Conservation (phyloP, 2,888 invertebrate species). For the Drosophila mayaguana region DNA sequence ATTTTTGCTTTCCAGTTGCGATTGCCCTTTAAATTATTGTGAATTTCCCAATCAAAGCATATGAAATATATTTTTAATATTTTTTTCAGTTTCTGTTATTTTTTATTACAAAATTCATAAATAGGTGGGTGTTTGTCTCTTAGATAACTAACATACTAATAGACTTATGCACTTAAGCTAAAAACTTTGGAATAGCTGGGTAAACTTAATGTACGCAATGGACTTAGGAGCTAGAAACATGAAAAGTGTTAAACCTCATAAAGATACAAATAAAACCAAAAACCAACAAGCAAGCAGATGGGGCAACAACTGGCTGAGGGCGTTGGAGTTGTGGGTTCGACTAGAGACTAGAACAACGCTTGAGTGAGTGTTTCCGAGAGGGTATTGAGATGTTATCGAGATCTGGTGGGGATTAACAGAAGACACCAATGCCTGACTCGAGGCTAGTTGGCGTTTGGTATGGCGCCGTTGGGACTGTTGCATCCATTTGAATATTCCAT, state of each 20-base stretch:
- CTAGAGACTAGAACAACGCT: constrained; percentile 83
- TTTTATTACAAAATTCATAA: constrained; percentile 74
- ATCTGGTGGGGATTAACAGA: constrained; percentile 61
- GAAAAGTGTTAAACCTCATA: constrained; percentile 23
- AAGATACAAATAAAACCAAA: constrained; percentile 47
- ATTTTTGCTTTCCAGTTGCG: no score
- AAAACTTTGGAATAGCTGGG: constrained; percentile 77
- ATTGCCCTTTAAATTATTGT: background rate
- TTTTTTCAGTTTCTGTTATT: constrained; percentile 16
- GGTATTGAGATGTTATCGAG: constrained; percentile 6
- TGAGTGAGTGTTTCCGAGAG: constrained; percentile 59
- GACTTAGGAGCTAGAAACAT: constrained; percentile 64
- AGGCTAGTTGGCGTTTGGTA: constrained; percentile 50
- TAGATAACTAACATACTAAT: constrained; percentile 39
- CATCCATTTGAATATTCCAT: constrained; percentile 84
- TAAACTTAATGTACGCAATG: constrained; percentile 55
- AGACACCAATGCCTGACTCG: constrained; percentile 57
- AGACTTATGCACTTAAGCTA: constrained; percentile 51
- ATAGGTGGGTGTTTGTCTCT: constrained; percentile 70
- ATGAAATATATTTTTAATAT: background rate
- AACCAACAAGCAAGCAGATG: constrained; percentile 41
- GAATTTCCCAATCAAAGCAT: background rate
- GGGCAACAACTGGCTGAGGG: constrained; percentile 24
- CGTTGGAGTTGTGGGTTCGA: constrained; percentile 46
- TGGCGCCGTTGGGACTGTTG: constrained; percentile 34